Conservation (phyloP, 1,140 invertebrate species). For the Limonius californicus region DNA sequence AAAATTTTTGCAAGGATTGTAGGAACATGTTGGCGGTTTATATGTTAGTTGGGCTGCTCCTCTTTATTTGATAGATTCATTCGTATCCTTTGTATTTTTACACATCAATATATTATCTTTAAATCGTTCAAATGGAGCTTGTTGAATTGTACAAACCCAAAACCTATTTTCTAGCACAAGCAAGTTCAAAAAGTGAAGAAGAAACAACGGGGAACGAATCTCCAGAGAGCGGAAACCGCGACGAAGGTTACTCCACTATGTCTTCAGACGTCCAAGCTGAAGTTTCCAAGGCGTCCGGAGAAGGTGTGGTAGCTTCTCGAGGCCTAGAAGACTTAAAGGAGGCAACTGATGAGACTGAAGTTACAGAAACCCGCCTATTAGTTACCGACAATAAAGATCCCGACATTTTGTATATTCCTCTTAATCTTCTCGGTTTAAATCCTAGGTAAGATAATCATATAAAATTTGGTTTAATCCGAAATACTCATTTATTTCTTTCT, state of each 20-base stretch:
- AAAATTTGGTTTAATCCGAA: not conserved
- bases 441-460: slow-evolving; percentile 45
- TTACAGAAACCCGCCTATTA: slow-evolving; percentile 50
- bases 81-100: not conserved
- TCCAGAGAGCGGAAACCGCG: slow-evolving; percentile 70
- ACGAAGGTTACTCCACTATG: slow-evolving; percentile 88
- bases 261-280: slow-evolving; percentile 80
- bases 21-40: no score
- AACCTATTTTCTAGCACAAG: slow-evolving; percentile 39
- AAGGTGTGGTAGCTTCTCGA: slow-evolving; percentile 53
- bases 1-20: no score
- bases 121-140: not conserved
- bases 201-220: slow-evolving; percentile 62
- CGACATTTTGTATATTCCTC: slow-evolving; percentile 65
- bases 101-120: not conserved
- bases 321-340: slow-evolving; percentile 69
- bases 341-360: slow-evolving; percentile 64
- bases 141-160: not conserved
- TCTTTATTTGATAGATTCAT: not conserved
- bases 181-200: slow-evolving; percentile 49
- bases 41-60: no score
- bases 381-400: slow-evolving; percentile 57
- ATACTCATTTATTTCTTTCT: slow-evolving; percentile 14
- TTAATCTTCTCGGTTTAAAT: slow-evolving; percentile 62
- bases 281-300: slow-evolving; percentile 40